Evolutionary conservation across 1,140 invertebrate genomes (phyloP).

Genomic region (Zophobas morio): DNA sequence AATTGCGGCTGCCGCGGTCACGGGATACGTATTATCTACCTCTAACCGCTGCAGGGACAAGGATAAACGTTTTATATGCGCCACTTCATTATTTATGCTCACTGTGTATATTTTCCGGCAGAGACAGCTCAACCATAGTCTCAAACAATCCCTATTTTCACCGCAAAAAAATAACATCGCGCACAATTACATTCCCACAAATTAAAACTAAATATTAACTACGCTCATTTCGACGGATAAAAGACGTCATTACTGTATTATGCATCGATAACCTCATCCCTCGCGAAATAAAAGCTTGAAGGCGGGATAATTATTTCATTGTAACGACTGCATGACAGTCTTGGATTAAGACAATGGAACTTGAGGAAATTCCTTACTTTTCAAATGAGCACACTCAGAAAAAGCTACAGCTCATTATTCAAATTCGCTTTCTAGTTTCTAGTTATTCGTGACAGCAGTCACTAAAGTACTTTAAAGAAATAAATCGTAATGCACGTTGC

Average conservation of each 20-base stretch:
- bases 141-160: conserved; percentile 7
- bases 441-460: too few species aligned
- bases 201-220: conserved; percentile 37
- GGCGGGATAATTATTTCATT: conserved; percentile 40
- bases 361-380: conserved; percentile 19
- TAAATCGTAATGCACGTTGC: too few species aligned
- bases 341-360: conserved; percentile 33
- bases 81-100: conserved; percentile 34
- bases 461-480: too few species aligned
- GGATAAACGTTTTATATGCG: conserved; percentile 30
- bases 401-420: conserved; percentile 5
- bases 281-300: conserved; percentile 22
- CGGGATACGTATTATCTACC: conserved; percentile 34
- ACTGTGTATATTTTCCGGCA: conserved; percentile 30
- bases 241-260: conserved; percentile 33
- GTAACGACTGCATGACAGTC: conserved; percentile 22
- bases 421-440: background rate
- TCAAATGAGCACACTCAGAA: background rate
- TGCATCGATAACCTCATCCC: conserved; percentile 38
- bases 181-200: background rate
- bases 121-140: conserved; percentile 11
- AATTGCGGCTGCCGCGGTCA: conserved; percentile 30
- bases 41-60: conserved; percentile 26
- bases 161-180: background rate
- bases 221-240: conserved; percentile 16